Evolutionary conservation across 2,797 vertebrate genomes (phyloP).

Genomic region (Eleutherodactylus coqui): DNA sequence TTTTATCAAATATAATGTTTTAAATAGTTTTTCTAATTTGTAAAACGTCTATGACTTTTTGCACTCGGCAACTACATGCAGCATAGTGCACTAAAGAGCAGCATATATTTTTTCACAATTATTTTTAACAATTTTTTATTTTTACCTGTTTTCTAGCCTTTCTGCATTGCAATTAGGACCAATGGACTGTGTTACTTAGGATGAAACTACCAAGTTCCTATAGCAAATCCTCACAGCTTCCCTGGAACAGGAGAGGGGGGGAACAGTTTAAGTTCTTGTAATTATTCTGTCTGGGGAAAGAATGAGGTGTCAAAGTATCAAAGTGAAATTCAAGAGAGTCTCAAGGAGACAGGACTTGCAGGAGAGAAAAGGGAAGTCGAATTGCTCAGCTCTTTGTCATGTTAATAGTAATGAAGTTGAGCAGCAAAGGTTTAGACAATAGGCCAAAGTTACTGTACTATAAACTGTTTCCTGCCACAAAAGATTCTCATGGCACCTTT

Average conservation of each 20-base stretch:
- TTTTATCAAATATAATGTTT: too few species aligned
- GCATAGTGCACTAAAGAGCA: too few species aligned
- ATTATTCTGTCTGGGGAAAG: slow-evolving; percentile 66
- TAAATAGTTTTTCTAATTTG: too few species aligned
- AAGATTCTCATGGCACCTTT: slow-evolving; percentile 55
- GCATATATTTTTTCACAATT: background rate
- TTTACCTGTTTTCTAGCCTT: slow-evolving; percentile 18
- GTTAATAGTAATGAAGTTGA: slow-evolving; percentile 58
- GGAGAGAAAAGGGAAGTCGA: slow-evolving; percentile 60
- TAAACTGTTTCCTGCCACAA: slow-evolving; percentile 64
- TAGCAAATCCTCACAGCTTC: slow-evolving; percentile 46
- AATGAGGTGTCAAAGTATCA: slow-evolving; percentile 63
- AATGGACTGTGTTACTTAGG: background rate
- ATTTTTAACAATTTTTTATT: slow-evolving; percentile 1
- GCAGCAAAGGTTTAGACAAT: slow-evolving; percentile 62
- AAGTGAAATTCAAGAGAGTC: slow-evolving; percentile 60
- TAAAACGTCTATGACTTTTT: too few species aligned
- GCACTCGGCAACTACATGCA: background rate
- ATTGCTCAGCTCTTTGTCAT: slow-evolving; percentile 56
- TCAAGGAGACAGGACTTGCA: slow-evolving; percentile 50
- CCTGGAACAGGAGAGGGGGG: background rate
- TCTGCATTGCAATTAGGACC: slow-evolving; percentile 58
- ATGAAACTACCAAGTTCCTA: slow-evolving; percentile 57
- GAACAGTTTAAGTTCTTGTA: slow-evolving; percentile 53
- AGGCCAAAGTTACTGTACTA: slow-evolving; percentile 68